phyloP scores from a whole-genome alignment of 1,140 invertebrate species.

The Calliphora vicina region DNA sequence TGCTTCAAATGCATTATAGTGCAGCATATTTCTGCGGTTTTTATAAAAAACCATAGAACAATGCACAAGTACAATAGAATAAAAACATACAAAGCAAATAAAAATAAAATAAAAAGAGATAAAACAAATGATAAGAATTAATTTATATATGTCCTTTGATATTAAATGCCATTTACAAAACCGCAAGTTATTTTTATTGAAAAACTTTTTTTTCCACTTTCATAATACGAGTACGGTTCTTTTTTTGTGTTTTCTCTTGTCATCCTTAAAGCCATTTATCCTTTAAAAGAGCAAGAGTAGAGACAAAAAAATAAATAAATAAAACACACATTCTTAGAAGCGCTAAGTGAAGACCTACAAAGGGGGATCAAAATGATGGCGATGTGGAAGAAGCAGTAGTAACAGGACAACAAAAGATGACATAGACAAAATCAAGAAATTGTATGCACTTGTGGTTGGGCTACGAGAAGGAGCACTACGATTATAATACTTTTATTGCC shows the following conservation, averaged over 20 bases:
- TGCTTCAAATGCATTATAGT: neutral
- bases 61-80: too few species aligned
- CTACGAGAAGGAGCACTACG: neutral
- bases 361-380: neutral
- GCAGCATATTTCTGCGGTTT: neutral
- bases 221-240: too few species aligned
- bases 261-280: neutral
- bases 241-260: neutral
- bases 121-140: neutral
- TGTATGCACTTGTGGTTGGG: constrained; percentile 20
- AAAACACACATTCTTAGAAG: neutral
- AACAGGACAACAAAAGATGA: neutral
- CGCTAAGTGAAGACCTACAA: neutral
- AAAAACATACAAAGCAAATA: neutral
- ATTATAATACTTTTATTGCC: constrained; percentile 19
- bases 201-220: neutral
- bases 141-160: constrained; percentile 15
- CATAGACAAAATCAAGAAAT: constrained; percentile 19
- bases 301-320: too few species aligned
- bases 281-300: neutral
- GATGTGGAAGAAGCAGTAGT: neutral
- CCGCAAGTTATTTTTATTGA: constrained; percentile 27
- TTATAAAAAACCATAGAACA: too few species aligned
- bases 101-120: neutral
- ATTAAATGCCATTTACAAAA: constrained; percentile 24